Conservation (phyloP, 1,140 invertebrate species). For the Musca vetustissima region DNA sequence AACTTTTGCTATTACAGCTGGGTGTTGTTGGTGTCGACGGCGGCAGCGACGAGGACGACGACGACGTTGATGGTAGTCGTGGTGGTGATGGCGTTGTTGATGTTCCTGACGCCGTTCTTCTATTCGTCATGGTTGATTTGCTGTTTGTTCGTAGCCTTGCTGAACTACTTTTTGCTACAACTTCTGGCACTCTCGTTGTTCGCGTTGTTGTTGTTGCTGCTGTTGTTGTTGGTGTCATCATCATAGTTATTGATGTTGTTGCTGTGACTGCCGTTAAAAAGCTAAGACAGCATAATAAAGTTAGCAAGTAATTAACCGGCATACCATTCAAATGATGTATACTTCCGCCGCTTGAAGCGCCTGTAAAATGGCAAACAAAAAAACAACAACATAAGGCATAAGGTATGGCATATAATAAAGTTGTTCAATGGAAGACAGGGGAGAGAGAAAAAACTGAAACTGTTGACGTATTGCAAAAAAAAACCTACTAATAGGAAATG, state of each 20-base stretch:
- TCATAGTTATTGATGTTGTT: not conserved
- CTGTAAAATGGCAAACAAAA: not conserved
- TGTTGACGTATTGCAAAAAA: no score
- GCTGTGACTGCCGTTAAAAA: not conserved
- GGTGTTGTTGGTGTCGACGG: not conserved
- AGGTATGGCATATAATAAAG: no score
- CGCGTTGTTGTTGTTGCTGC: not conserved
- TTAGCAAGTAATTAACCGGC: constrained; percentile 12
- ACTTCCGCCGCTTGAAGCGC: not conserved
- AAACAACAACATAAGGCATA: not conserved
- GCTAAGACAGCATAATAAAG: constrained; percentile 8
- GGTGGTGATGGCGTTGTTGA: not conserved
- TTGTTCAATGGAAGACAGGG: no score
- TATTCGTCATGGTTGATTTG: no score
- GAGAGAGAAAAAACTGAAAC: no score
- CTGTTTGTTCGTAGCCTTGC: no score
- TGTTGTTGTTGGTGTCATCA: not conserved
- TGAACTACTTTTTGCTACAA: no score
- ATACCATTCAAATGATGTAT: constrained; percentile 8
- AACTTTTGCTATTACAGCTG: not conserved
- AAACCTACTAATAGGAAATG: no score
- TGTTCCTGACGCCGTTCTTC: not conserved
- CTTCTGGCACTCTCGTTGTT: no score
- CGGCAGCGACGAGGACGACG: no score
- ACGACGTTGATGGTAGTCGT: not conserved